A percentile compares a stretch with the other conserved stretches of the same genome.
These are phyloP conservation scores for Fopius arisanus DNA, from an alignment of 1,140 invertebrate species.

Conservation along the genomic window DNA sequence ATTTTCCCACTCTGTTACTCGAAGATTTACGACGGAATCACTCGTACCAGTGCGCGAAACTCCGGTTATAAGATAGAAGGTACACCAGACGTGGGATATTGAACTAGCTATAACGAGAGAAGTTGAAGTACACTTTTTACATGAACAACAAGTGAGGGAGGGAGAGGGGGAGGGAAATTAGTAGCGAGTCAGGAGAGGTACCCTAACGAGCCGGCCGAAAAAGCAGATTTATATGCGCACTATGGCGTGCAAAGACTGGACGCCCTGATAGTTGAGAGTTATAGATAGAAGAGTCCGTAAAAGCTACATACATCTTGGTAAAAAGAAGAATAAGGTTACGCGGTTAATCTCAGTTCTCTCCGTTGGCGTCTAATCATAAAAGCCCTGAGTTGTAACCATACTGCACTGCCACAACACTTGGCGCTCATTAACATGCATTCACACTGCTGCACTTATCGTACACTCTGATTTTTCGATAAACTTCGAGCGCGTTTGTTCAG, in stretches of 20 bases:
- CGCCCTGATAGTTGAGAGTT: too few species aligned
- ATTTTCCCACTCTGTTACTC: background rate
- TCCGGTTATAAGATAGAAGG: background rate
- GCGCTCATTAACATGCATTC: slow-evolving; percentile 61
- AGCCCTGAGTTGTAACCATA: slow-evolving; percentile 26
- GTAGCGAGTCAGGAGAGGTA: slow-evolving; percentile 23
- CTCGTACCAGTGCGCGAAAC: background rate
- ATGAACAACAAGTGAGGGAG: background rate
- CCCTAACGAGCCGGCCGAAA: slow-evolving; percentile 37
- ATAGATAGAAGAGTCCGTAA: too few species aligned
- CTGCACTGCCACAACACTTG: slow-evolving; percentile 29
- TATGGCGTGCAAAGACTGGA: too few species aligned
- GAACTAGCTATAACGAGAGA: slow-evolving; percentile 27
- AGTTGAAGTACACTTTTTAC: slow-evolving; percentile 23
- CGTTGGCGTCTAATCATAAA: slow-evolving; percentile 53
- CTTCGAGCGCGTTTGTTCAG: too few species aligned
- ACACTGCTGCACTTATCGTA: slow-evolving; percentile 57
- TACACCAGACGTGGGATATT: slow-evolving; percentile 11
- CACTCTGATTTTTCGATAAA: slow-evolving; percentile 23
- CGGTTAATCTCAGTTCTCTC: slow-evolving; percentile 41
- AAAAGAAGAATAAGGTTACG: slow-evolving; percentile 26
- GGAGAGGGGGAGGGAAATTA: slow-evolving; percentile 15
- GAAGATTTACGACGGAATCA: slow-evolving; percentile 1
- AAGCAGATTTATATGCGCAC: slow-evolving; percentile 32
- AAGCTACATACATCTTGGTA: background rate